Evolutionary conservation across 2,888 invertebrate species (phyloP).

Genomic region (Digitonthophagus gazella): DNA sequence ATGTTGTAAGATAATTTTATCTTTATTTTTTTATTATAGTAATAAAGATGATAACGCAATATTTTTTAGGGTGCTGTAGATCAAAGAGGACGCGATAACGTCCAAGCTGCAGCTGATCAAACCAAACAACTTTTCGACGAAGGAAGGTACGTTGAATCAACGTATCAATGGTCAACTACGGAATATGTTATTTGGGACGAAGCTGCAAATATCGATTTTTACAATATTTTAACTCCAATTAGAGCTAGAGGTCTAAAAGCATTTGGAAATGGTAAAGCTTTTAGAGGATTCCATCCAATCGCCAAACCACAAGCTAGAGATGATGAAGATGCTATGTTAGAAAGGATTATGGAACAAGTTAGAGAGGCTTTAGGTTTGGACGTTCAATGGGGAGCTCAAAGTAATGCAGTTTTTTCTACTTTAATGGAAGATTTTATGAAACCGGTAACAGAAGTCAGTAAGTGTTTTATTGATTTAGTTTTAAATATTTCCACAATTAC

Average conservation of each 20-base stretch:
- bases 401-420: conserved; percentile 58
- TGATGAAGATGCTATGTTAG: conserved; percentile 46
- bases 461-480: conserved; percentile 18
- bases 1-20: conserved; percentile 57
- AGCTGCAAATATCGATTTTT: conserved; percentile 73
- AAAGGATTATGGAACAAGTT: conserved; percentile 68
- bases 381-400: conserved; percentile 66
- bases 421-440: conserved; percentile 77
- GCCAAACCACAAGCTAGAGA: conserved; percentile 31
- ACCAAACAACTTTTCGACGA: conserved; percentile 59
- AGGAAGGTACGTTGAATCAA: conserved; percentile 35
- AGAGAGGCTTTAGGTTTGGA: conserved; percentile 65
- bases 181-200: conserved; percentile 61
- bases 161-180: conserved; percentile 58
- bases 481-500: no score
- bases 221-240: conserved; percentile 68
- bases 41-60: neutral
- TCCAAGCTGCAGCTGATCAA: conserved; percentile 58
- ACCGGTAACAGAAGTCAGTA: conserved; percentile 67
- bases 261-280: neutral
- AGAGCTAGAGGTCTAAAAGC: conserved; percentile 3
- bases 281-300: conserved; percentile 5
- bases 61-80: conserved; percentile 66
- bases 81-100: conserved; percentile 59
- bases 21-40: neutral